A percentile compares a stretch with the other conserved stretches of the same genome.
Conservation (phyloP, 2,797 vertebrate genomes). For the Oceanodroma leucorhoa region DNA sequence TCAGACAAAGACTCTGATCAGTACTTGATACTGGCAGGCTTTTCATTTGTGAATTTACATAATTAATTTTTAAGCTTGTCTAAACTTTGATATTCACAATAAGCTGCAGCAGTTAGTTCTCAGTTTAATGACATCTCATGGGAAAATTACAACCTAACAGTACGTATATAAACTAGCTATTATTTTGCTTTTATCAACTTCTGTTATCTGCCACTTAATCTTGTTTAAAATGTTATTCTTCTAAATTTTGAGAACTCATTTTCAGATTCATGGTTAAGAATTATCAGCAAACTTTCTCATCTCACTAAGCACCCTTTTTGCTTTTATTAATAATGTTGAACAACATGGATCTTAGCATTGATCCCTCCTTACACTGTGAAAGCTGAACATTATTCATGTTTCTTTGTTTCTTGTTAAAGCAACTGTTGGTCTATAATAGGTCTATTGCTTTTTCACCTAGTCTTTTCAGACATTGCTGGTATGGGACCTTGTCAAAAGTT, state of each 20-base stretch:
- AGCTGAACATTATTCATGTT: not conserved
- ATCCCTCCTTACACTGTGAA: not conserved
- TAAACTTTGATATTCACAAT: not conserved
- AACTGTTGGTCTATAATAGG: not conserved
- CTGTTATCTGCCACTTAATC: not conserved
- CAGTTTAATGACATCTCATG: not conserved
- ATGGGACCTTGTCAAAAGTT: not conserved
- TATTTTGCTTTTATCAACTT: not conserved
- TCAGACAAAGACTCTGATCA: not conserved
- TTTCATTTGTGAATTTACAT: not conserved
- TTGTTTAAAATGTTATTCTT: not conserved
- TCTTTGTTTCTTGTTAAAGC: not conserved
- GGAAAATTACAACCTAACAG: not conserved
- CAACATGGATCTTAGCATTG: not conserved
- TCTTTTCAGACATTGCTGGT: not conserved
- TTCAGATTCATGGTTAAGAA: not conserved
- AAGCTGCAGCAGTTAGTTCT: not conserved
- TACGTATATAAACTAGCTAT: not conserved
- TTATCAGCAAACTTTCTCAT: not conserved
- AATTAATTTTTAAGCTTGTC: not conserved
- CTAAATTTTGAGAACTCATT: not conserved
- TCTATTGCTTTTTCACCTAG: not conserved
- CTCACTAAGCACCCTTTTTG: not conserved
- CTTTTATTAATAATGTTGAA: not conserved
- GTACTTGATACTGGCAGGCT: not conserved